A percentile compares a stretch with the other conserved stretches of the same genome.
Evolutionary conservation across 2,797 vertebrate genomes (phyloP).

Genomic region (Yasuhikotakia modesta): DNA sequence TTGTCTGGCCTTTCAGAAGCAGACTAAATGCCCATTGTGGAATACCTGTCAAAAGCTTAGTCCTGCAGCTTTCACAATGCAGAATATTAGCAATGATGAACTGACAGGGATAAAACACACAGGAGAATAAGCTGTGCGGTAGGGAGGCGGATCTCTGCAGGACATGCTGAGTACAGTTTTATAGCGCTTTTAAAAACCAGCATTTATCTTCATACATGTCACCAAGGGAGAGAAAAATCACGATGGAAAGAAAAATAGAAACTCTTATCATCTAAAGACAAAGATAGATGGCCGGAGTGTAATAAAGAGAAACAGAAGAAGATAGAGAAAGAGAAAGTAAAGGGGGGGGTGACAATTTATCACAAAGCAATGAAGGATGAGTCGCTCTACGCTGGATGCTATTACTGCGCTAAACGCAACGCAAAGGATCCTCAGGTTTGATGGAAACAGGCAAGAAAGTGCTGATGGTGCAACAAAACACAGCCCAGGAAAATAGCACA

Average conservation of each 20-base stretch:
- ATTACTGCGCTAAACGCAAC: conserved; percentile 13
- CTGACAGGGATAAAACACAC: conserved; percentile 19
- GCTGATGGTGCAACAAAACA: conserved; percentile 20
- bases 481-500: conserved; percentile 8
- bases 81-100: conserved; percentile 30
- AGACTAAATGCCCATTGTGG: conserved; percentile 38
- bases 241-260: not conserved
- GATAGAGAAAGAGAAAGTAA: conserved; percentile 13
- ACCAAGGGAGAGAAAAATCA: conserved; percentile 10
- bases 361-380: conserved; percentile 17
- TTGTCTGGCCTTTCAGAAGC: conserved; percentile 33
- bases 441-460: conserved; percentile 31
- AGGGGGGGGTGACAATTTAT: not conserved
- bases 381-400: conserved; percentile 20
- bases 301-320: conserved; percentile 4
- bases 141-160: conserved; percentile 29
- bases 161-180: conserved; percentile 27
- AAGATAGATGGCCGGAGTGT: conserved; percentile 13
- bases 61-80: conserved; percentile 42
- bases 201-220: conserved; percentile 32
- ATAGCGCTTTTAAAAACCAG: conserved; percentile 36
- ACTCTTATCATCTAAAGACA: conserved; percentile 33
- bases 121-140: conserved; percentile 23
- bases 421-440: not conserved
- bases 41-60: conserved; percentile 28